Base-by-base conservation (phyloP, 2,113 vertebrate genomes). In the Alaudala cheleensis region DNA sequence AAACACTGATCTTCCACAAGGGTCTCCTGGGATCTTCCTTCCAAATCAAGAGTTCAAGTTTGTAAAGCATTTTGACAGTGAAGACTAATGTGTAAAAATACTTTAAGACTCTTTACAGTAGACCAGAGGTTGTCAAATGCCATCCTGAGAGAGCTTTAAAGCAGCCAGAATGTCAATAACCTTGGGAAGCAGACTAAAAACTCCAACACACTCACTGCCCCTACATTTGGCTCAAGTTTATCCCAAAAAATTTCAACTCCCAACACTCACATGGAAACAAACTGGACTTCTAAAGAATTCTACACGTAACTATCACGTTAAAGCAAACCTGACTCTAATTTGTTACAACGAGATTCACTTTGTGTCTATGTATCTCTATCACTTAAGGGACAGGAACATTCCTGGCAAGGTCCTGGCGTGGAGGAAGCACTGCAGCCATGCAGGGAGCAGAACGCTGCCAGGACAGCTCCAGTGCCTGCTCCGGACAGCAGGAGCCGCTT, bases 81-180 rank as follows among this genome's bases (percentile, higher is more conserved):
- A 76, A 77, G 64, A 45, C 31, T 26, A 12, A 42, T 57, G 50
- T 31, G n/a, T 60, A 54, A 61, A 77, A 83, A 60, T 20, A 60
- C 29, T 15, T 1, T 9, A 24, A 47, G 58, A 42, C 44, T 69
- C 73, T 62, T 73, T 83, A 83, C 47, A 71, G 64, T 31, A 78
- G 44, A 74, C 44, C 1, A 2, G 73, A 89, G 42, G 74, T 31
- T 45, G 42, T 64, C 11, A 39, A 67, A 51, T 44, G 71, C 70
- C 34, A 78, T 61, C 85, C 95, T 70, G 79, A 88, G 94, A 92
- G 66, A 65, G 67, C 57, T 85, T 72, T 80, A 66, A 71, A 95
- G 93, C 90, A 93, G 76, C 20, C 72, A 83, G 47, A 80, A 81
- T 0, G 4, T 45, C 45, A 33, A 1, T 28, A 45, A 72, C 24